Evolutionary conservation across 2,113 vertebrate species (phyloP).

Genomic region (Hydrochoerus hydrochaeris): DNA sequence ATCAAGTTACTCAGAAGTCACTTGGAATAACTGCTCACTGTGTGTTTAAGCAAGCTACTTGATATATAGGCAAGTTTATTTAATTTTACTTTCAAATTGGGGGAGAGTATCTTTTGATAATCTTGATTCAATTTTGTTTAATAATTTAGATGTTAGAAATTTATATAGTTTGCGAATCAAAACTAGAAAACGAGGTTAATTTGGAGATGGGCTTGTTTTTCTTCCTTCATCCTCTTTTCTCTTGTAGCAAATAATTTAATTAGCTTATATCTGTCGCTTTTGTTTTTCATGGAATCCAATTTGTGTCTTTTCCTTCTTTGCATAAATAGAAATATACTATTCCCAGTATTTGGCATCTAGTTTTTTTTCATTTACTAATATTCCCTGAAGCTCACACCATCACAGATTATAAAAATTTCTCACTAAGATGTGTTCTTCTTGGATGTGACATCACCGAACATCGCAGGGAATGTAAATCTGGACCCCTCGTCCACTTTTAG

Average conservation of each 20-base stretch:
- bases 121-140: conserved; percentile 37
- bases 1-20: not conserved
- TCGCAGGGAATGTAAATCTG: not conserved
- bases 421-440: conserved; percentile 33
- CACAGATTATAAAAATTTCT: not conserved
- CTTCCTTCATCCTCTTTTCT: not conserved
- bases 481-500: conserved; percentile 39
- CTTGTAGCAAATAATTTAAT: not conserved
- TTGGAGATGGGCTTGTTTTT: not conserved
- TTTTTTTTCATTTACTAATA: conserved; percentile 20
- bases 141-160: conserved; percentile 1
- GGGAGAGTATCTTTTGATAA: not conserved
- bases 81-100: conserved; percentile 46
- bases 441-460: not conserved
- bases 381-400: not conserved
- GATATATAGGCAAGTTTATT: conserved; percentile 8
- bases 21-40: not conserved
- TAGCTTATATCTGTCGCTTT: not conserved
- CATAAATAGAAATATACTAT: not conserved
- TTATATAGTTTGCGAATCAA: conserved; percentile 52
- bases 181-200: conserved; percentile 39
- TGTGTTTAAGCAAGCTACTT: conserved; percentile 4
- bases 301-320: conserved; percentile 32
- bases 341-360: not conserved
- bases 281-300: conserved; percentile 7